phyloP scores from a whole-genome alignment of 2,888 invertebrate genomes.

The Phaonia tiefii region DNA sequence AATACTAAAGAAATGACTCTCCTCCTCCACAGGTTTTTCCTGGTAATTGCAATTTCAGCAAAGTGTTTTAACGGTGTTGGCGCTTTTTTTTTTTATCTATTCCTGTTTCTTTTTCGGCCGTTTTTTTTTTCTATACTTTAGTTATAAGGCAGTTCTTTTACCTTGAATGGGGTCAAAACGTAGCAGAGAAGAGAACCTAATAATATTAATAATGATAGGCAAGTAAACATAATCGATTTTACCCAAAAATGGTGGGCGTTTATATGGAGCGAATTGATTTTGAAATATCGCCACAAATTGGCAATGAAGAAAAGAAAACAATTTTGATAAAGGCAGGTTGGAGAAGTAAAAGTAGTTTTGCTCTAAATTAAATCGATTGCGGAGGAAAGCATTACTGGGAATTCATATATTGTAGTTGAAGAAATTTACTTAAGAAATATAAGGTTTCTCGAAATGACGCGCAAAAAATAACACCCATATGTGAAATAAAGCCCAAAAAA shows the following conservation, averaged over 20 bases:
- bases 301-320: no score
- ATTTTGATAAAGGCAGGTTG: background rate
- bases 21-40: background rate
- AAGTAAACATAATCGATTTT: constrained; percentile 20
- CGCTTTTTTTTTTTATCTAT: background rate
- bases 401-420: no score
- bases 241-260: constrained; percentile 26
- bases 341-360: constrained; percentile 2
- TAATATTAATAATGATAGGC: constrained; percentile 12
- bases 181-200: constrained; percentile 50
- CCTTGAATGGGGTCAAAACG: constrained; percentile 53
- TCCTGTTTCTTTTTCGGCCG: background rate
- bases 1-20: constrained; percentile 14
- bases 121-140: background rate
- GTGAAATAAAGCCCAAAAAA: no score
- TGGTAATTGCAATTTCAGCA: constrained; percentile 18
- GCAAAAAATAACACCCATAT: no score
- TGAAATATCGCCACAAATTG: constrained; percentile 31
- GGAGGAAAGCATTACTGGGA: no score
- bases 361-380: background rate
- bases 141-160: constrained; percentile 59
- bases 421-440: no score
- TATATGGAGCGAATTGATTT: constrained; percentile 29
- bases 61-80: constrained; percentile 22
- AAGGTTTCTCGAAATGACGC: no score